These are phyloP conservation scores for Lysandra bellargus DNA, from an alignment of 2,888 invertebrate genomes.

Conservation along the genomic window DNA sequence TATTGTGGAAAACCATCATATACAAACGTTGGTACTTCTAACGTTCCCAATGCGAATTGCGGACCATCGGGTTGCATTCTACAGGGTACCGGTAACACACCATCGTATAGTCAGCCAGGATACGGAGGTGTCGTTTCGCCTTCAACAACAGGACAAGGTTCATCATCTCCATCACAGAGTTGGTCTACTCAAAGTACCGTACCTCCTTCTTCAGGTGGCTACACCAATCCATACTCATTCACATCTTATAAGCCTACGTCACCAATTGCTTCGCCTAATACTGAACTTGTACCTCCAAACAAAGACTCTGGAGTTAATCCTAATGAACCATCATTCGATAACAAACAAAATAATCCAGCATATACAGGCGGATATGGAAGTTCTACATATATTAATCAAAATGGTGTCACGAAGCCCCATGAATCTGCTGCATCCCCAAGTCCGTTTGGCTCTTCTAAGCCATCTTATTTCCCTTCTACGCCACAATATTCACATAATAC, in stretches of 20 bases:
- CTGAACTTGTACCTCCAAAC: constrained; percentile 17
- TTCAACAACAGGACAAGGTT: neutral
- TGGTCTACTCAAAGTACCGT: constrained; percentile 6
- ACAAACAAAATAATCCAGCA: neutral
- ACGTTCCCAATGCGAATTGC: neutral
- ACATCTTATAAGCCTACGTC: neutral
- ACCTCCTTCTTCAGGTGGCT: neutral
- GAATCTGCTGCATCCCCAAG: neutral
- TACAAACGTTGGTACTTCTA: neutral
- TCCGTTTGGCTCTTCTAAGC: neutral
- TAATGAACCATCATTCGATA: neutral
- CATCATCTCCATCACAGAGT: neutral
- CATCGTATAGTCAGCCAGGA: neutral
- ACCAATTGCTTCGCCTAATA: constrained; percentile 8
- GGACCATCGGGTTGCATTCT: constrained; percentile 12
- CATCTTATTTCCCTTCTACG: constrained; percentile 1
- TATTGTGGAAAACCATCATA: neutral
- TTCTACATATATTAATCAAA: neutral
- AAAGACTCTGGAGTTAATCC: constrained; percentile 6
- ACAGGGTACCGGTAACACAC: neutral
- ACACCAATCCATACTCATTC: neutral
- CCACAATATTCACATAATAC: constrained; percentile 9
- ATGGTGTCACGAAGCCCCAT: neutral
- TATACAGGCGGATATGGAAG: neutral
- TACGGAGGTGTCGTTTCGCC: neutral